phyloP scores from a whole-genome alignment of 2,797 vertebrate species.

The Falco biarmicus region DNA sequence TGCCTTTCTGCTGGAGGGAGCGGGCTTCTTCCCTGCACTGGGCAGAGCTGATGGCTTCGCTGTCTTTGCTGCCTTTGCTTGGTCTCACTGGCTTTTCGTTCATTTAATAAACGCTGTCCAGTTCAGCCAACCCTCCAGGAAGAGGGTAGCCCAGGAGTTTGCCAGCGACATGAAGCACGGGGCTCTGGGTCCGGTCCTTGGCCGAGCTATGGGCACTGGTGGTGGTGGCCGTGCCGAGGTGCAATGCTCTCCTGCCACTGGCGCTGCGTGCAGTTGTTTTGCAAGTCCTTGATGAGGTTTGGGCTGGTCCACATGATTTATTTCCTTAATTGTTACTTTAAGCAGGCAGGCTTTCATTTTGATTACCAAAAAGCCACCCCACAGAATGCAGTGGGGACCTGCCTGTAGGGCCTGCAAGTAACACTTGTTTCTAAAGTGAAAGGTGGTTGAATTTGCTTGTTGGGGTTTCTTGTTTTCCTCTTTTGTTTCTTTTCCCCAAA shows the following conservation, averaged over 20 bases:
- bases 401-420: neutral
- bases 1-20: neutral
- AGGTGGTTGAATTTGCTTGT: neutral
- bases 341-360: neutral
- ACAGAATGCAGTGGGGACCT: neutral
- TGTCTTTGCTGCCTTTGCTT: neutral
- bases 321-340: neutral
- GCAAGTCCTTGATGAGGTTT: neutral
- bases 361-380: neutral
- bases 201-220: accelerated
- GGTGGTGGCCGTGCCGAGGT: neutral
- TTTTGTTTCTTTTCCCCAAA: no score
- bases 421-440: neutral
- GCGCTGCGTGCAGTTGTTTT: accelerated
- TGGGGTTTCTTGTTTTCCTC: neutral
- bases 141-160: neutral
- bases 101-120: neutral
- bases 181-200: accelerated
- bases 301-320: neutral
- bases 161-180: accelerated
- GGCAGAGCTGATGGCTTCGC: neutral
- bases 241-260: accelerated
- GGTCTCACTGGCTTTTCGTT: neutral
- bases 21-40: accelerated
- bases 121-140: neutral